Evolutionary conservation across 2,113 vertebrate genomes (phyloP), one percentile per base, ranked within the genome.

Genomic region (Thamnaconus septentrionalis): DNA sequence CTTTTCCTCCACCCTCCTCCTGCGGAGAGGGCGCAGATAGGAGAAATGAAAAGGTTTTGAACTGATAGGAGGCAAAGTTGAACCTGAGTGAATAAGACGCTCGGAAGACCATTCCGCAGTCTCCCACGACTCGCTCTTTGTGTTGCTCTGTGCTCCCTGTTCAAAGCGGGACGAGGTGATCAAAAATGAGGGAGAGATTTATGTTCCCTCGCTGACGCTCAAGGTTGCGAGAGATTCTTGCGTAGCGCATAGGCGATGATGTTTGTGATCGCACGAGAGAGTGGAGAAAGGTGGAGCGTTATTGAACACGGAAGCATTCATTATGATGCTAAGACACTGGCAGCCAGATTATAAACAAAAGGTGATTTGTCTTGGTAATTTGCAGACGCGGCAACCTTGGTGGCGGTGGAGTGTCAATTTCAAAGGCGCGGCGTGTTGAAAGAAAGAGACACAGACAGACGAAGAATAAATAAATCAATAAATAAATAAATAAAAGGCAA

Each of bases 161-260:
- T 66, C 6, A 77, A 76, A 72, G 59, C 53, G 53, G 59, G 45
- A 31, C 61, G 66, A 69, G 64, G 70, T 84, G 84, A 83, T 83
- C 75, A 85, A 79, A 85, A 84, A 72, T 56, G 18, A 31, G 18
- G 18, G 18, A 31, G 18, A 85, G 82, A 89, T 87, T 83, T 72
- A 86, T 85, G 72, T 72, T 79, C 68, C 76, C 47, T 83, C 83
- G 74, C 78, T 65, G 80, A 43, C 64, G 62, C 66, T 83, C 76
- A 75, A 78, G 18, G 18, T 31, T 31, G 18, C 18, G 18, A 31
- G 18, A 31, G 18, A 31, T 31, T 31, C 18, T 31, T 31, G 18
- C 18, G 18, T 31, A 31, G 18, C 18, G 18, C 18, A 1, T 31
- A 31, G 2, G 18, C 18, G 18, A 31, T 31, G 18, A 31, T 31